These are phyloP conservation scores for Choreutis nemorana DNA, from an alignment of 2,888 invertebrate genomes.

Conservation along the genomic window DNA sequence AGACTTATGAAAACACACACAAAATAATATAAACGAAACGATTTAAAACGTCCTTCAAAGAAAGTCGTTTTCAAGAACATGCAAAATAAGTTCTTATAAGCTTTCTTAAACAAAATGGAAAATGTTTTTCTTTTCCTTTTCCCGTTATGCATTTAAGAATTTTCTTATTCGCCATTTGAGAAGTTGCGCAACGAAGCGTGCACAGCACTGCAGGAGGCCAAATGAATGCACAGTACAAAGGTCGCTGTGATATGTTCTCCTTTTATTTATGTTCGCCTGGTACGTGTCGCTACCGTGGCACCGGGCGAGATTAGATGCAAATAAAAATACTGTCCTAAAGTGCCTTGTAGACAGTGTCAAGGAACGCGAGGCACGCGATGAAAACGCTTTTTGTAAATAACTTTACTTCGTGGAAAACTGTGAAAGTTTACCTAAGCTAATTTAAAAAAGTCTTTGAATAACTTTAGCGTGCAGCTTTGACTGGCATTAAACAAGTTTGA, in stretches of 20 bases:
- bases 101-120: too few species aligned
- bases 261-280: conserved; percentile 40
- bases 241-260: conserved; percentile 39
- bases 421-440: too few species aligned
- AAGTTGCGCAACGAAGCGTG: conserved; percentile 37
- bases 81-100: too few species aligned
- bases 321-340: conserved; percentile 9
- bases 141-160: conserved; percentile 38
- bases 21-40: too few species aligned
- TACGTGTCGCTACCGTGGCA: conserved; percentile 23
- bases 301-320: conserved; percentile 15
- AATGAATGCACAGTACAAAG: conserved; percentile 45
- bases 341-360: conserved; percentile 1
- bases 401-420: background rate
- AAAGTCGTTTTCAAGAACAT: too few species aligned
- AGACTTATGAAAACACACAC: too few species aligned
- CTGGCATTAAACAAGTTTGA: conserved; percentile 6
- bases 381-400: background rate
- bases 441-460: conserved; percentile 12
- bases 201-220: conserved; percentile 35
- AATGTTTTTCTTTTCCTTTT: too few species aligned
- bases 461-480: conserved; percentile 2
- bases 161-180: conserved; percentile 41
- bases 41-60: too few species aligned
- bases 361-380: background rate